Conservation (phyloP, 2,888 invertebrate species). For the Agriopis aurantiaria region DNA sequence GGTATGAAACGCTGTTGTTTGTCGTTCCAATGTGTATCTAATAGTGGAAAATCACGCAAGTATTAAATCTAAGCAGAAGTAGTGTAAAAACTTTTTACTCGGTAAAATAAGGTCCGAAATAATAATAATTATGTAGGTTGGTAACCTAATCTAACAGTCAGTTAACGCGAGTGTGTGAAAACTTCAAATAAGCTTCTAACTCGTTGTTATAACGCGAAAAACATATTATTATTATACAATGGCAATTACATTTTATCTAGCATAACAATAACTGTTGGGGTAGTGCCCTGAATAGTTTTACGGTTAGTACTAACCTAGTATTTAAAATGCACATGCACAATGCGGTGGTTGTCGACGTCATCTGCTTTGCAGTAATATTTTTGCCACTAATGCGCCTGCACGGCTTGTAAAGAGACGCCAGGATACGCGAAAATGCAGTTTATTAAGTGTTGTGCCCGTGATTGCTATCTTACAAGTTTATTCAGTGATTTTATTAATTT, state of each 20-base stretch:
- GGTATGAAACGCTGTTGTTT: neutral
- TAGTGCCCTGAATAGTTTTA: conserved; percentile 74
- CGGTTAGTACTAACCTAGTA: conserved; percentile 76
- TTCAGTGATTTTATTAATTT: conserved; percentile 52
- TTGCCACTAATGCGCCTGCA: conserved; percentile 82
- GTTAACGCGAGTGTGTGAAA: conserved; percentile 4
- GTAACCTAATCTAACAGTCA: neutral
- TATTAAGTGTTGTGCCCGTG: conserved; percentile 66
- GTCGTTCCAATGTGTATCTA: neutral
- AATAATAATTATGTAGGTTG: neutral
- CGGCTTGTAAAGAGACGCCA: conserved; percentile 72
- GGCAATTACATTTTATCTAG: conserved; percentile 29
- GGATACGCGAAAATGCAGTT: conserved; percentile 79
- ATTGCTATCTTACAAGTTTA: conserved; percentile 58
- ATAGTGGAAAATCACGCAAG: conserved; percentile 9
- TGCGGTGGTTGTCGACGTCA: conserved; percentile 84
- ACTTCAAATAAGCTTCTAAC: neutral
- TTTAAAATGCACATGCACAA: conserved; percentile 83
- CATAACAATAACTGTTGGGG: conserved; percentile 37
- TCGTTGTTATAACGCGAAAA: conserved; percentile 22
- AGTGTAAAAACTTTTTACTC: neutral
- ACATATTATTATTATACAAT: conserved; percentile 29
- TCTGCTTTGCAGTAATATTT: conserved; percentile 84
- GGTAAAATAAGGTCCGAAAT: too few relatives aligned
- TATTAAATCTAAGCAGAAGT: neutral